Percentiles rank a stretch among this genome's conserved stretches.
Evolutionary conservation across 2,797 vertebrate genomes (phyloP).

Genomic region (Vireo griseus): DNA sequence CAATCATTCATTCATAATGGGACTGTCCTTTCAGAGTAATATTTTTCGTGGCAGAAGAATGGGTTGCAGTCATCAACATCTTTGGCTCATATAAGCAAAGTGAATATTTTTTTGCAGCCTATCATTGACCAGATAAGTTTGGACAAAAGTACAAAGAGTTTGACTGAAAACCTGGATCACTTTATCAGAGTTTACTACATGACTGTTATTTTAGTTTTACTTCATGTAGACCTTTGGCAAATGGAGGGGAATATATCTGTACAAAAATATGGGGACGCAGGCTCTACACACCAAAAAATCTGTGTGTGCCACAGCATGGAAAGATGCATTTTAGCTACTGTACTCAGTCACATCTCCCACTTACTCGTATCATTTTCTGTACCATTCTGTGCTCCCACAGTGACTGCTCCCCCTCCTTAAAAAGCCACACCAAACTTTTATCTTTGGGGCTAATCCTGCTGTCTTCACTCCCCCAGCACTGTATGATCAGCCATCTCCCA

Average conservation of each 20-base stretch:
- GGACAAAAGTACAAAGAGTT: not conserved
- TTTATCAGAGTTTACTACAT: not conserved
- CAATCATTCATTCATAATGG: not conserved
- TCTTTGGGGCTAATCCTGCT: not conserved
- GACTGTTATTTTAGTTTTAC: not conserved
- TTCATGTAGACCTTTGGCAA: not conserved
- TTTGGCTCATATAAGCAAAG: not conserved
- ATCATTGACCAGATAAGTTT: not conserved
- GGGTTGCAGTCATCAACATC: not conserved
- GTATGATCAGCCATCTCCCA: not conserved
- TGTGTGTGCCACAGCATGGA: not conserved
- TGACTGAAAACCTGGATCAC: not conserved
- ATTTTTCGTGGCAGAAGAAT: not conserved
- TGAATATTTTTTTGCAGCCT: not conserved
- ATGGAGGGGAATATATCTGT: not conserved
- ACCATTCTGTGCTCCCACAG: not conserved
- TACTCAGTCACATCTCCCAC: not conserved
- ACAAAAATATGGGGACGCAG: not conserved
- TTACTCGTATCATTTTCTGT: not conserved
- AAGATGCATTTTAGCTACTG: not conserved
- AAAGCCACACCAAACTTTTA: not conserved
- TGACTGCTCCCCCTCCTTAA: not conserved
- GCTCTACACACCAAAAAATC: not conserved
- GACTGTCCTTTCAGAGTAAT: not conserved
- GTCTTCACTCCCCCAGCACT: not conserved